phyloP scores from a whole-genome alignment of 2,797 vertebrate species.

The Sebastes diaconus region DNA sequence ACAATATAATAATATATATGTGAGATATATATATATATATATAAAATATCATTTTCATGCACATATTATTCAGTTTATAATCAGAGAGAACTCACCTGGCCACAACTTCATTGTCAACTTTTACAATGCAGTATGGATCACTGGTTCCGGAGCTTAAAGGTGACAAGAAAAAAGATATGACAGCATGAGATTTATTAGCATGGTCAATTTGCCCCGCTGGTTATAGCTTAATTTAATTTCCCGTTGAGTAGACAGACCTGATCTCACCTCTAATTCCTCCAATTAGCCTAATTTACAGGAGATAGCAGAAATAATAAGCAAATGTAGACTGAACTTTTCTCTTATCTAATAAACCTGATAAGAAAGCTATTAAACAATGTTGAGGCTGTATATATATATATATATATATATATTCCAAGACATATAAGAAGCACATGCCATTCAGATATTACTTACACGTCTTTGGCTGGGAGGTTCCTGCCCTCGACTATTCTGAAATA shows the following conservation, averaged over 20 bases:
- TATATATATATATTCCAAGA: background rate
- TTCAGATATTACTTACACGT: conserved; percentile 86
- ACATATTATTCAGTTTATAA: background rate
- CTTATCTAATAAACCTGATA: background rate
- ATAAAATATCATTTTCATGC: background rate
- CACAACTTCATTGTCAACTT: conserved; percentile 93
- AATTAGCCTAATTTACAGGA: background rate
- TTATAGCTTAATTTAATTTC: background rate
- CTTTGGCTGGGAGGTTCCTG: conserved; percentile 90
- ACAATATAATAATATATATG: too few relatives aligned
- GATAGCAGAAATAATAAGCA: background rate
- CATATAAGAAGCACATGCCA: conserved; percentile 17
- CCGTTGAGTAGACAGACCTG: background rate
- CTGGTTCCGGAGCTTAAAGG: conserved; percentile 88
- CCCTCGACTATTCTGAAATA: conserved; percentile 93
- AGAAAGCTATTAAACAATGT: background rate
- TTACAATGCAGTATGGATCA: conserved; percentile 93
- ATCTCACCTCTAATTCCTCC: background rate
- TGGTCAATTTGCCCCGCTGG: background rate
- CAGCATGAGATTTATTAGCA: background rate
- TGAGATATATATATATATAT: too few relatives aligned
- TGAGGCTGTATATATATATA: background rate
- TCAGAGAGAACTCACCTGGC: conserved; percentile 84
- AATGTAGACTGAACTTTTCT: background rate
- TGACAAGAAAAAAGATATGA: background rate